Base-by-base conservation (phyloP, 2,888 invertebrate species). In the Diarsia brunnea region DNA sequence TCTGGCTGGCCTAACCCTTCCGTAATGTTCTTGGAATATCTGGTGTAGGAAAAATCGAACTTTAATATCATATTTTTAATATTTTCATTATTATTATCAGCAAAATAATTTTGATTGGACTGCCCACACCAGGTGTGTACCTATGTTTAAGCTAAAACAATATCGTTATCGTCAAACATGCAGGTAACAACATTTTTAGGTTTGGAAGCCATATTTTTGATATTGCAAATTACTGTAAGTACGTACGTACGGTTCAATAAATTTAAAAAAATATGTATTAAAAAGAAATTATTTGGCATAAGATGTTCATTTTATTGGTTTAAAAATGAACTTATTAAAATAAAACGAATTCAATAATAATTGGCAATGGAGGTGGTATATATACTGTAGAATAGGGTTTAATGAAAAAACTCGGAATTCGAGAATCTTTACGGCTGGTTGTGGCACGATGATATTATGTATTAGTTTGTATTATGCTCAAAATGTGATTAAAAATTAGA, bases 401-500 rank as follows among this genome's bases (percentile, higher is more conserved):
- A 55, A 27, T 43, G 11, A 60, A 47, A 43, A 65, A 64, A 27
- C 7, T 61, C 24, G 43, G 4, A 21, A 24, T 81, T 73, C 12
- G 43, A 61, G 21, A 55, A 61, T 67, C 49, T 55, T 31, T 43
- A 55, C 31, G 80, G 75, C 84, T 79, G 81, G 80, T 84, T 80
- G 81, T 81, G 84, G 67, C 45, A 68, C 19, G 14, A 49, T 78
- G 60, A 55, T 51, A 67, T 58, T 69, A 45, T 45, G 14, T 64
- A 49, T 69, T 67, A 81, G 66, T 81, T 66, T 43, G 66, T 78
- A 78, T 77, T 80, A 53, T 81, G 78, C 76, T 79, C 82, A 76
- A 79, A 53, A 79, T 79, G 61, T 79, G 74, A 63, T 63, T 47
- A 53, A 24, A 73, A 79, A 84, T 83, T 72, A 66, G 47, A 38